Evolutionary conservation across 2,113 vertebrate genomes (phyloP).

Genomic region (Sander lucioperca): DNA sequence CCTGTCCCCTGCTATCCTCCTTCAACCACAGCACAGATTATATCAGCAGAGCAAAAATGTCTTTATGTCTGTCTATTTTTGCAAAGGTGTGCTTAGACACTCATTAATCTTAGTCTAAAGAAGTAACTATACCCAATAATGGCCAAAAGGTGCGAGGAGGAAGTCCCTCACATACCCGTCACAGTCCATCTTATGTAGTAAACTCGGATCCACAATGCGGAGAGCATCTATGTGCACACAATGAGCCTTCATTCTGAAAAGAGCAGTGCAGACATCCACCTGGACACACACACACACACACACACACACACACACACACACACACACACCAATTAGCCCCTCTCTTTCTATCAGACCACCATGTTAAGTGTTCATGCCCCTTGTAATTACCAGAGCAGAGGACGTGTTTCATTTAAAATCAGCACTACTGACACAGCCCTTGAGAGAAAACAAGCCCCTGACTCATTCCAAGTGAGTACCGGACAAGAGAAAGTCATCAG

Average conservation of each 20-base stretch:
- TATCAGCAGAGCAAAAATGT: slow-evolving; percentile 54
- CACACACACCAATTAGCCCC: slow-evolving; percentile 55
- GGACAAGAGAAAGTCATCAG: slow-evolving; percentile 39
- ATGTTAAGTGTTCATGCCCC: slow-evolving; percentile 38
- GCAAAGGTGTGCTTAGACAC: slow-evolving; percentile 42
- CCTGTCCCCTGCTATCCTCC: slow-evolving; percentile 42
- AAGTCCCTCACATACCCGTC: slow-evolving; percentile 60
- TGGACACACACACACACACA: slow-evolving; percentile 32
- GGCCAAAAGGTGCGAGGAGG: slow-evolving; percentile 42
- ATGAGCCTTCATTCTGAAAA: slow-evolving; percentile 1
- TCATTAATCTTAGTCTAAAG: slow-evolving; percentile 56
- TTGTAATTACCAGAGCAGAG: slow-evolving; percentile 63
- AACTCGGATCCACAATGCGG: slow-evolving; percentile 40
- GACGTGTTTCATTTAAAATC: slow-evolving; percentile 53
- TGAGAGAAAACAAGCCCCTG: slow-evolving; percentile 34
- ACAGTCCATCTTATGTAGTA: slow-evolving; percentile 69
- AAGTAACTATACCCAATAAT: slow-evolving; percentile 33
- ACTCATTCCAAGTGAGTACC: slow-evolving; percentile 38
- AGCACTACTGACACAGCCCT: slow-evolving; percentile 27
- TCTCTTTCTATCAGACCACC: slow-evolving; percentile 25
- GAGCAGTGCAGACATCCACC: slow-evolving; percentile 2
- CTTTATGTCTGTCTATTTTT: too few relatives aligned
- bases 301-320: slow-evolving; percentile 28
- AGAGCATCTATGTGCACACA: background rate
- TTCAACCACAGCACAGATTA: slow-evolving; percentile 38